A percentile compares a stretch with the other conserved stretches of the same genome.
Evolutionary conservation across 2,888 invertebrate genomes (phyloP).

Genomic region (Metacarcinus magister): DNA sequence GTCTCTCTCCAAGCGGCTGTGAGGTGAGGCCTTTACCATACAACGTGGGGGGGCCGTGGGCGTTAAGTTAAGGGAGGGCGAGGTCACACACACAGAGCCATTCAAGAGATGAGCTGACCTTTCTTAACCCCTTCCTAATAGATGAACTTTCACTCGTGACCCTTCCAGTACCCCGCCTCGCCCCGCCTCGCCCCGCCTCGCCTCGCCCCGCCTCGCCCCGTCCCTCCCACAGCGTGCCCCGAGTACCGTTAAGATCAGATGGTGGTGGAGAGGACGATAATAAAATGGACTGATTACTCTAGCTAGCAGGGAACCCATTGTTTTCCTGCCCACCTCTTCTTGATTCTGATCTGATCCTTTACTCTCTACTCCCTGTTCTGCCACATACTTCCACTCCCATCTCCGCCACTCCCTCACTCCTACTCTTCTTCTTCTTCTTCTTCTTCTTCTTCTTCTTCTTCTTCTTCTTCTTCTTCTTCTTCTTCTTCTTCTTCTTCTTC

Average conservation of each 20-base stretch:
- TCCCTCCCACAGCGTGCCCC: neutral
- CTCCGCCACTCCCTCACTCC: neutral
- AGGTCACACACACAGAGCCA: conserved; percentile 21
- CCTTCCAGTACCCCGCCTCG: neutral
- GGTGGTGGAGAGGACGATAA: neutral
- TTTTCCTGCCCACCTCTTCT: neutral
- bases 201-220: neutral
- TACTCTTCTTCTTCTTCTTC: neutral
- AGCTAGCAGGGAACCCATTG: conserved; percentile 15
- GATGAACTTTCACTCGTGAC: conserved; percentile 41
- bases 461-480: neutral
- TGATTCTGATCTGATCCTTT: neutral
- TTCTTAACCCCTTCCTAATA: neutral
- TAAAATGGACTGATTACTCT: neutral
- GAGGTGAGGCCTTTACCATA: neutral
- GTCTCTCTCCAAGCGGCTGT: neutral
- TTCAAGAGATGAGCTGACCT: conserved; percentile 36
- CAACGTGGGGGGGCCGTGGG: conserved; percentile 15
- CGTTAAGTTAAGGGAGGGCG: neutral
- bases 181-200: neutral
- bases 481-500: neutral
- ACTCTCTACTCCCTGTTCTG: neutral
- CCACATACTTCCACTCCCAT: neutral
- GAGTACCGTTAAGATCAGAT: conserved; percentile 5
- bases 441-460: neutral